Percentiles rank a stretch among this genome's conserved stretches.
Evolutionary conservation across 1,140 invertebrate genomes (phyloP).

Genomic region (Fopius arisanus): DNA sequence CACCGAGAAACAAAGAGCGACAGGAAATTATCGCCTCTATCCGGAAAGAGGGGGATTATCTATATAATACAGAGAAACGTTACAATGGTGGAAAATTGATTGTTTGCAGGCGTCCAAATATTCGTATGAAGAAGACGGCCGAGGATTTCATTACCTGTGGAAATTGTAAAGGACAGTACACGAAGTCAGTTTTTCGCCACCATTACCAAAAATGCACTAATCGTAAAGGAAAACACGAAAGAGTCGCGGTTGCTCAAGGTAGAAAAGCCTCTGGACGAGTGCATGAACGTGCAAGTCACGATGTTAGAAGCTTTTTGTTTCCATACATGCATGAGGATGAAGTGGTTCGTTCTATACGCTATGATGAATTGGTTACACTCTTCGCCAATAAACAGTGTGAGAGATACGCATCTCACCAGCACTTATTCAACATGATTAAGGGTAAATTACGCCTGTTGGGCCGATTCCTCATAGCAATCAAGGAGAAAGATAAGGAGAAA

Average conservation of each 20-base stretch:
- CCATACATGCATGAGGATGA: conserved; percentile 34
- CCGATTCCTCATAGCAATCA: too few species aligned
- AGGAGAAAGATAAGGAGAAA: not conserved
- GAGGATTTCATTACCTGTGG: conserved; percentile 18
- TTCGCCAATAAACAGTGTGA: conserved; percentile 29
- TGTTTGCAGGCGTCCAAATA: conserved; percentile 33
- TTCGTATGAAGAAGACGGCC: conserved; percentile 12
- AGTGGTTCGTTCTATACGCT: conserved; percentile 29
- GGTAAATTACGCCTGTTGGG: not conserved
- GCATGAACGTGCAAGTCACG: conserved; percentile 16
- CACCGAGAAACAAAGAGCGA: conserved; percentile 6
- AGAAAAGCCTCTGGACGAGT: not conserved
- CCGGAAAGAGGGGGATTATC: conserved; percentile 31
- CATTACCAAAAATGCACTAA: conserved; percentile 24
- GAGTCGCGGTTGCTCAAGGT: conserved; percentile 8
- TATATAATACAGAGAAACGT: conserved; percentile 29
- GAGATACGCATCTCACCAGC: conserved; percentile 17
- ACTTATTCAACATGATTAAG: not conserved
- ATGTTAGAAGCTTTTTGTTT: conserved; percentile 28
- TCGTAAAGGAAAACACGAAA: not conserved
- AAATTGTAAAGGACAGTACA: conserved; percentile 22
- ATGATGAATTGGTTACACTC: conserved; percentile 35
- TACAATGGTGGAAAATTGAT: conserved; percentile 35
- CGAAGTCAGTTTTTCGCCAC: not conserved
- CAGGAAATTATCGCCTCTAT: conserved; percentile 24